phyloP scores from a whole-genome alignment of 2,888 invertebrate species.

The Tholera decimalis region DNA sequence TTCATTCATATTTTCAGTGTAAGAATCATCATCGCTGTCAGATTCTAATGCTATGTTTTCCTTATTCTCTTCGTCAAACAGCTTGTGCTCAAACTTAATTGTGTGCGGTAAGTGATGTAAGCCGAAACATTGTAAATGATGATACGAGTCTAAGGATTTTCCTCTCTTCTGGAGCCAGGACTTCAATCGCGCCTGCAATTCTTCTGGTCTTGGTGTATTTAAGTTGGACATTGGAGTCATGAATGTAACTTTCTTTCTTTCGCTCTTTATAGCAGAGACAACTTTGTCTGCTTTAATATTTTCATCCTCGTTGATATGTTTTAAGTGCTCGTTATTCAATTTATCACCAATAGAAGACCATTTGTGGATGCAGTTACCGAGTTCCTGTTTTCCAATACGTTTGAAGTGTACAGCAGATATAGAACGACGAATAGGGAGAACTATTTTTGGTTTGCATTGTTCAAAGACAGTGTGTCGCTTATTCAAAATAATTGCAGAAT shows the following conservation, averaged over 20 bases:
- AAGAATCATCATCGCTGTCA: constrained; percentile 85
- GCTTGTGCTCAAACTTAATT: constrained; percentile 54
- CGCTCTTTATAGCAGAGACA: constrained; percentile 84
- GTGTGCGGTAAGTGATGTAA: constrained; percentile 74
- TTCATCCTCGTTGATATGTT: constrained; percentile 80
- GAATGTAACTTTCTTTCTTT: constrained; percentile 84
- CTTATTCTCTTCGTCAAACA: constrained; percentile 87
- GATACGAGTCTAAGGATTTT: constrained; percentile 86
- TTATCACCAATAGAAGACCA: constrained; percentile 86
- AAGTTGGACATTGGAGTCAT: constrained; percentile 80
- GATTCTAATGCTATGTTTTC: constrained; percentile 87
- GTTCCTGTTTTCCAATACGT: constrained; percentile 78
- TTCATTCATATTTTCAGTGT: constrained; percentile 79
- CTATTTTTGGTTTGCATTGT: constrained; percentile 53
- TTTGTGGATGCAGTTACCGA: constrained; percentile 82
- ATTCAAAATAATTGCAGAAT: constrained; percentile 72
- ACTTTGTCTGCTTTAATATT: constrained; percentile 73
- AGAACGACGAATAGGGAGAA: constrained; percentile 78
- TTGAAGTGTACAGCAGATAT: constrained; percentile 89
- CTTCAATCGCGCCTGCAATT: constrained; percentile 83
- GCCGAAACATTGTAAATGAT: constrained; percentile 91
- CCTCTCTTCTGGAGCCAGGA: constrained; percentile 90
- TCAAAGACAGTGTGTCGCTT: constrained; percentile 78
- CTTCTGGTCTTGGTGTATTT: constrained; percentile 83
- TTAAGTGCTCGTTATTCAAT: constrained; percentile 75